Conservation (phyloP, 2,888 invertebrate species). For the Epirrhoe alternata region DNA sequence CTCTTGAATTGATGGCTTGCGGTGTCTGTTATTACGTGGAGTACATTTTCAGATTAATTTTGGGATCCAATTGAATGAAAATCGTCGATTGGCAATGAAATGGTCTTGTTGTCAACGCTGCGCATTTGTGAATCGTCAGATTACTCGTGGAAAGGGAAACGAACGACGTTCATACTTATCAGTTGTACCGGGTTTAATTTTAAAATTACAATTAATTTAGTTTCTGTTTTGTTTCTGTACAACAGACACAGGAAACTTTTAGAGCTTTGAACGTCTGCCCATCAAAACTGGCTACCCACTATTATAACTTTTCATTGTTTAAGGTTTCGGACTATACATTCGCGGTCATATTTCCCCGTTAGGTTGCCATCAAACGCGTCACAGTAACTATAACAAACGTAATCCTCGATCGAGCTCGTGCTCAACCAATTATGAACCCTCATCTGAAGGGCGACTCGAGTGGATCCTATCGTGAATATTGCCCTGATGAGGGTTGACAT, state of each 20-base stretch:
- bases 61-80: neutral
- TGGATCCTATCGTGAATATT: constrained; percentile 48
- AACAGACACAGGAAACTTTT: neutral
- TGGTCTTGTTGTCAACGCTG: constrained; percentile 9
- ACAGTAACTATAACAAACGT: constrained; percentile 24
- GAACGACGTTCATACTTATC: neutral
- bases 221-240: neutral
- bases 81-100: constrained; percentile 14
- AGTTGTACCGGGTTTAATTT: neutral
- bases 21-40: constrained; percentile 32
- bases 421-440: constrained; percentile 44
- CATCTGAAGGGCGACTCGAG: constrained; percentile 38
- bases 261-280: neutral
- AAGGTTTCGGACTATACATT: constrained; percentile 14
- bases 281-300: neutral
- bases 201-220: too few species aligned
- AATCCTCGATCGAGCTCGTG: constrained; percentile 31
- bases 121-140: constrained; percentile 6
- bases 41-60: constrained; percentile 30
- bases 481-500: constrained; percentile 67
- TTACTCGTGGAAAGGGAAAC: too few species aligned
- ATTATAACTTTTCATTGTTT: constrained; percentile 18
- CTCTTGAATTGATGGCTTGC: constrained; percentile 41
- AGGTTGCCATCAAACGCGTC: constrained; percentile 20
- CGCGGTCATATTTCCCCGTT: constrained; percentile 11